These are phyloP conservation scores for Boloria selene DNA, from an alignment of 2,888 invertebrate species.

Conservation along the genomic window DNA sequence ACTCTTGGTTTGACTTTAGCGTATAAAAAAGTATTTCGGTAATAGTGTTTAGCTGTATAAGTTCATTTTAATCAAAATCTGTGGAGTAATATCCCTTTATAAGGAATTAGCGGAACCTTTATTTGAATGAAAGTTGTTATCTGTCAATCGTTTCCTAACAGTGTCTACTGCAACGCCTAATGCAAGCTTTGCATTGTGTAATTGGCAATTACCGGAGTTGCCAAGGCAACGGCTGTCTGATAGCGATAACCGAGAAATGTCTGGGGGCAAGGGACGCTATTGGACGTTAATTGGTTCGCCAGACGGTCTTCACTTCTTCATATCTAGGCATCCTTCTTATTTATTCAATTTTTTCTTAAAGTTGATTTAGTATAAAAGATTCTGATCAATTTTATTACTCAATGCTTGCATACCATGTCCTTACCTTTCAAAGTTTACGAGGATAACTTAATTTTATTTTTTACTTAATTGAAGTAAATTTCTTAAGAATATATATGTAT, in stretches of 20 bases:
- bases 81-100: too few relatives aligned
- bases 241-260: conserved; percentile 60
- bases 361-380: not conserved
- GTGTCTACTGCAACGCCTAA: conserved; percentile 43
- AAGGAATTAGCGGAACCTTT: not conserved
- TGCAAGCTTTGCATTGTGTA: conserved; percentile 54
- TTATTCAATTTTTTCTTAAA: conserved; percentile 21
- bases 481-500: not conserved
- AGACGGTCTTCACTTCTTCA: conserved; percentile 59
- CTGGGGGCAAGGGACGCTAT: conserved; percentile 67
- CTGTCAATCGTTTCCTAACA: conserved; percentile 38
- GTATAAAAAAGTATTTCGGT: not conserved
- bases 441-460: not conserved
- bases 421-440: too few relatives aligned
- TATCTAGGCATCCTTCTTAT: conserved; percentile 46
- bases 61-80: not conserved
- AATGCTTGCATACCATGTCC: too few relatives aligned
- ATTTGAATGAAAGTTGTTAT: conserved; percentile 11
- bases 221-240: conserved; percentile 59
- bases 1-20: too few relatives aligned
- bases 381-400: too few relatives aligned
- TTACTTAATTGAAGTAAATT: not conserved
- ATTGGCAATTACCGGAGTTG: conserved; percentile 63
- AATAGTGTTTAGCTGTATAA: not conserved
- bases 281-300: conserved; percentile 69